Percentiles rank a stretch among this genome's conserved stretches.
Conservation (phyloP, 1,140 invertebrate genomes). For the Papilio polyxenes region DNA sequence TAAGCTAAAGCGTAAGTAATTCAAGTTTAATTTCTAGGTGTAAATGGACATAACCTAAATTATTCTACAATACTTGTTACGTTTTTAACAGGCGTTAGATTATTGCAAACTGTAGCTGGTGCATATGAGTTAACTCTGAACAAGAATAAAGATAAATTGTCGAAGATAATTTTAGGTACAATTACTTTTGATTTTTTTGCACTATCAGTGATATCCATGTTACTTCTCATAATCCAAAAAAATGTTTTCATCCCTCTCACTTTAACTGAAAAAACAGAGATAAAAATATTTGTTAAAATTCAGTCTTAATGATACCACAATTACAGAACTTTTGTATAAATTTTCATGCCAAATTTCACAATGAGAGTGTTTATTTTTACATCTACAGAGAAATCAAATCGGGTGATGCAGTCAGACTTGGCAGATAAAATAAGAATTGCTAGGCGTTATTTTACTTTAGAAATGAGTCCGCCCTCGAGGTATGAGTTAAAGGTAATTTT, state of each 20-base stretch:
- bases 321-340: neutral
- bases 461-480: conserved; percentile 58
- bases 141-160: conserved; percentile 46
- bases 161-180: conserved; percentile 51
- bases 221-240: neutral
- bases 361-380: conserved; percentile 15
- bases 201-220: neutral
- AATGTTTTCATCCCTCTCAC: neutral
- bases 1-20: neutral
- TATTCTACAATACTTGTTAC: neutral
- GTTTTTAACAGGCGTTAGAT: conserved; percentile 16
- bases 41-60: neutral
- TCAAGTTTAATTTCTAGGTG: neutral
- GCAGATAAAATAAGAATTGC: conserved; percentile 57
- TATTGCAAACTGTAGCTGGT: neutral
- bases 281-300: neutral
- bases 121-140: neutral
- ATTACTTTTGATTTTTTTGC: neutral
- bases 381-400: conserved; percentile 53
- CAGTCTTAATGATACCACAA: neutral
- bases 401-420: conserved; percentile 55
- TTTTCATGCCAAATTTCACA: neutral
- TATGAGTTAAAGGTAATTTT: conserved; percentile 55
- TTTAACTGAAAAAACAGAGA: neutral
- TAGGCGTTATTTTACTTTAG: conserved; percentile 63